Evolutionary conservation across 2,797 vertebrate genomes (phyloP), one percentile per base, ranked within the genome.

Genomic region (Siniperca undulata): DNA sequence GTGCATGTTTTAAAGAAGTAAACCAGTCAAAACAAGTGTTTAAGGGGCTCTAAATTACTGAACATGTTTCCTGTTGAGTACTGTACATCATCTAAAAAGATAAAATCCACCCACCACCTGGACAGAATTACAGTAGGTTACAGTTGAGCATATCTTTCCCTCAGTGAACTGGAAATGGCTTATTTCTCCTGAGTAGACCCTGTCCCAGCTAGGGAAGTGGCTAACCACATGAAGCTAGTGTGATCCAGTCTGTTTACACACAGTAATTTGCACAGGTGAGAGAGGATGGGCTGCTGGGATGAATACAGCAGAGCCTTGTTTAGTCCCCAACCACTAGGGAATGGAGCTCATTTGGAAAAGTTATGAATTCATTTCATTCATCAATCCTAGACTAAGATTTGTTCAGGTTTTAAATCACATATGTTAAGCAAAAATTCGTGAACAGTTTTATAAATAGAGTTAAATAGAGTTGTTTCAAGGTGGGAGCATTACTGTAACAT

Each of bases 191-290:
- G 85, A 93, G 89, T 82, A 90, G 92, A 85, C 74, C 74, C 83
- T 82, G 85, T 92, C 92, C 92, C 88, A 81, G 86, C 83, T 60
- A 81, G 89, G 93, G 94, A 94, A 94, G 93, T 93, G 92, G 94
- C 89, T 84, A 88, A 92, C 94, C 94, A 95, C 94, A 94, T 95
- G 89, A 94, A 94, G 85, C 91, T 86, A 56, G 87, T 77, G 86
- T 27, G 82, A 91, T 88, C 80, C 83, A 67, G 83, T 82, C 40
- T 94, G 93, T 94, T 93, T 94, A 89, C 91, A 80, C 77, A 77
- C 88, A 71, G 90, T 90, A 85, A 94, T 94, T 95, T 94, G 89
- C 91, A 93, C 93, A 95, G 94, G 94, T 95, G 93, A 93, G 86
- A 79, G 85, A 90, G 86, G 90, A 85, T 69, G 82, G 85, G 89